phyloP scores from a whole-genome alignment of 2,113 vertebrate species.

The Saguinus midas region DNA sequence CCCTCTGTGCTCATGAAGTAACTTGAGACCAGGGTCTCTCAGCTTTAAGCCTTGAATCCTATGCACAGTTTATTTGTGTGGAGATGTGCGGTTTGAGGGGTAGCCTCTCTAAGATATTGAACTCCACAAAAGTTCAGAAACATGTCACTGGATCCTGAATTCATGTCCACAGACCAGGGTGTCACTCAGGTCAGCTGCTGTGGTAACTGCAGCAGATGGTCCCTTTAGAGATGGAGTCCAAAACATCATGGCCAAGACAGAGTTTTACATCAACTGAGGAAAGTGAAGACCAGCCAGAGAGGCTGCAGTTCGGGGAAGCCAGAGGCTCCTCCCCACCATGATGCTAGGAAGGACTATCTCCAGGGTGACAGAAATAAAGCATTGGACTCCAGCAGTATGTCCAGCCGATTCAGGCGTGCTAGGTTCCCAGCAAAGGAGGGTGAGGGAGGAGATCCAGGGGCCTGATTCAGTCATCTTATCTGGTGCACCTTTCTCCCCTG shows the following conservation, averaged over 20 bases:
- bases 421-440: not conserved
- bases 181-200: not conserved
- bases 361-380: not conserved
- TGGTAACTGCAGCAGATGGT: not conserved
- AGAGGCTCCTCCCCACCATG: not conserved
- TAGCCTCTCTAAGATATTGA: not conserved
- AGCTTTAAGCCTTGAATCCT: not conserved
- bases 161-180: not conserved
- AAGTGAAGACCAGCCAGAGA: not conserved
- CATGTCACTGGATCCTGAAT: not conserved
- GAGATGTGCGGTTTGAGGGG: not conserved
- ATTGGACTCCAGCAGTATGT: not conserved
- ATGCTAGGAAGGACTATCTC: not conserved
- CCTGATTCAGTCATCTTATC: constrained; percentile 64
- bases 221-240: constrained; percentile 8
- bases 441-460: not conserved
- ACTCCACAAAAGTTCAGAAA: not conserved
- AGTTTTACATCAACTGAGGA: not conserved
- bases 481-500: constrained; percentile 84
- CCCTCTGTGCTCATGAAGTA: not conserved
- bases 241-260: not conserved
- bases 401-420: not conserved
- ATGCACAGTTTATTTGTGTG: fast-evolving
- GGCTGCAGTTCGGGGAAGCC: not conserved
- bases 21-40: not conserved